phyloP scores from a whole-genome alignment of 1,140 invertebrate species.

The Brachionus plicatilis region DNA sequence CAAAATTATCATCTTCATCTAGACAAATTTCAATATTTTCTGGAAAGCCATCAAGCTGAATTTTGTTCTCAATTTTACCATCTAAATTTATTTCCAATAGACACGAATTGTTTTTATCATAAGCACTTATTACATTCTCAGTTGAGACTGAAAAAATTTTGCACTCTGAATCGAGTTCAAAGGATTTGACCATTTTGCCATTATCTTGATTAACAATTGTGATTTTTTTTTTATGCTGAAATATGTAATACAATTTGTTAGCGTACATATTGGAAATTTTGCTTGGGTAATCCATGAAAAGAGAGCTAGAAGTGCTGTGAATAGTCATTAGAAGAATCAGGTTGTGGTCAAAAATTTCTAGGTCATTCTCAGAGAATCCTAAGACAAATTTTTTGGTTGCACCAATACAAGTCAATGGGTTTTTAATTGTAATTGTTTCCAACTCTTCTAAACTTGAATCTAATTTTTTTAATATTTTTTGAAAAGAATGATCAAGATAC shows the following conservation, averaged over 20 bases:
- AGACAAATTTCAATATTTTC: not conserved
- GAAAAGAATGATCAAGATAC: not conserved
- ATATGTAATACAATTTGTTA: not conserved
- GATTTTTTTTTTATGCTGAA: not conserved
- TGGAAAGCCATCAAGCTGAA: not conserved
- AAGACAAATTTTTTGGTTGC: not conserved
- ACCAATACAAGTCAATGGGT: not conserved
- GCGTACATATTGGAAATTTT: not conserved
- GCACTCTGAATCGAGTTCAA: not conserved
- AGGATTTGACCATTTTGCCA: not conserved
- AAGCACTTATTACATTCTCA: not conserved
- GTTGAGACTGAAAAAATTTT: not conserved
- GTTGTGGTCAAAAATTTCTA: not conserved
- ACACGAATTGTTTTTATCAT: not conserved
- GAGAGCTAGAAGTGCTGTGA: not conserved
- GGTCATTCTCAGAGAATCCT: not conserved
- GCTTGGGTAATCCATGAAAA: not conserved
- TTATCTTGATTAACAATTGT: not conserved
- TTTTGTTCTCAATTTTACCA: not conserved
- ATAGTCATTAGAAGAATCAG: not conserved
- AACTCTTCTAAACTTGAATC: not conserved
- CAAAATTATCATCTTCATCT: not conserved
- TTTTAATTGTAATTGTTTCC: not conserved
- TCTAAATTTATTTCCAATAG: not conserved
- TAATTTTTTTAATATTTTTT: not conserved